A percentile compares a stretch with the other conserved stretches of the same genome.
Evolutionary conservation across 2,888 invertebrate genomes (phyloP).

Genomic region (Aquatica leii): DNA sequence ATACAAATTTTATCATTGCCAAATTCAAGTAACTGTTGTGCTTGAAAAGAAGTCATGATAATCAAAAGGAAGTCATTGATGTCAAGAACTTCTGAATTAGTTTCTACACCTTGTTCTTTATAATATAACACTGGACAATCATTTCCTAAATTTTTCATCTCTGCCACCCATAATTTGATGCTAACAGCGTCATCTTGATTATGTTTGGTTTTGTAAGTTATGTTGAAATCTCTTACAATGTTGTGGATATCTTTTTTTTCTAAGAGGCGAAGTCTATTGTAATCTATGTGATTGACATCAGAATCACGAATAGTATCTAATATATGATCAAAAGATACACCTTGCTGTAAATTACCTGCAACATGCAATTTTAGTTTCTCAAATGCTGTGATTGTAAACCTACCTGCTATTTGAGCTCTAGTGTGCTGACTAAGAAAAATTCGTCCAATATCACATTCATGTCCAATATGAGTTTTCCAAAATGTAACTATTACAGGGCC

Average conservation of each 20-base stretch:
- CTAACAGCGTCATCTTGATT: constrained; percentile 31
- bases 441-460: constrained; percentile 21
- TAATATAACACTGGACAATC: constrained; percentile 22
- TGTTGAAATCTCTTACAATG: constrained; percentile 25
- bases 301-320: constrained; percentile 7
- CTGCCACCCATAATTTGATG: constrained; percentile 29
- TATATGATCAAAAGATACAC: constrained; percentile 4
- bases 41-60: constrained; percentile 27
- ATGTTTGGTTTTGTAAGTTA: constrained; percentile 24
- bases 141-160: constrained; percentile 26
- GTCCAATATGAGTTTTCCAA: constrained; percentile 23
- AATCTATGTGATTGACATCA: neutral
- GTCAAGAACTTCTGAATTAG: constrained; percentile 9
- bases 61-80: constrained; percentile 18
- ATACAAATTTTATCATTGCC: constrained; percentile 28
- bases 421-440: neutral
- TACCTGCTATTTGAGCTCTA: neutral
- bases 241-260: constrained; percentile 31
- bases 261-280: neutral
- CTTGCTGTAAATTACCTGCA: neutral
- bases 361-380: neutral
- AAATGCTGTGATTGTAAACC: neutral
- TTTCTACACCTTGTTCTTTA: constrained; percentile 22
- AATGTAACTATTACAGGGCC: neutral
- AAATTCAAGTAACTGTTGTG: constrained; percentile 20